These are phyloP conservation scores for Anastrepha ludens DNA, from an alignment of 1,140 invertebrate species.

Conservation along the genomic window DNA sequence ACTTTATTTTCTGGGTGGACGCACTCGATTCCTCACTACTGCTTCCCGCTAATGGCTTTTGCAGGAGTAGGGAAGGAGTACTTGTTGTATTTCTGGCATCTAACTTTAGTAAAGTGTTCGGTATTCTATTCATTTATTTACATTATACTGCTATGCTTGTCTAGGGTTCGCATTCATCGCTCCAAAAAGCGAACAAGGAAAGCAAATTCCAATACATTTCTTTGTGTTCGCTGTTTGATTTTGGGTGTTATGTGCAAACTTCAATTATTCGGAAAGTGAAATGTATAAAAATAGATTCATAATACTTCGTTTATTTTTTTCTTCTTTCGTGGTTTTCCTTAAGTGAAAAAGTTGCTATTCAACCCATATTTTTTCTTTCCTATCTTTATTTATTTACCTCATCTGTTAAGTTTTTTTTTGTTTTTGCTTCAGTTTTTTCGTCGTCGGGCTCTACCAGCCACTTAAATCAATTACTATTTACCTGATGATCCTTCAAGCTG, in stretches of 20 bases:
- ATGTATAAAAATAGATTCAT: not conserved
- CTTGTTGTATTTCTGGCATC: not conserved
- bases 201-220: not conserved
- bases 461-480: too few relatives aligned
- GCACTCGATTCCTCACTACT: not conserved
- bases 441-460: too few relatives aligned
- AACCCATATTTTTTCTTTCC: too few relatives aligned
- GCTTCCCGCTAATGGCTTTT: not conserved
- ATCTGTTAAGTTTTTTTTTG: too few relatives aligned
- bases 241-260: not conserved
- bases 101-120: too few relatives aligned
- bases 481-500: too few relatives aligned
- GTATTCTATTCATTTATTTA: not conserved
- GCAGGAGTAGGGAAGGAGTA: not conserved
- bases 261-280: not conserved
- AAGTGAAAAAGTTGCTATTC: too few relatives aligned
- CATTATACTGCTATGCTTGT: not conserved
- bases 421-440: too few relatives aligned
- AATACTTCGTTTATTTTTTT: not conserved
- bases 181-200: not conserved
- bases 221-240: not conserved
- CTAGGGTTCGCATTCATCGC: not conserved
- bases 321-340: too few relatives aligned
- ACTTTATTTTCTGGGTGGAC: not conserved
- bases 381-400: too few relatives aligned